These are phyloP conservation scores for Drosophila quadrilineata DNA, from an alignment of 1,140 invertebrate species.

Conservation along the genomic window DNA sequence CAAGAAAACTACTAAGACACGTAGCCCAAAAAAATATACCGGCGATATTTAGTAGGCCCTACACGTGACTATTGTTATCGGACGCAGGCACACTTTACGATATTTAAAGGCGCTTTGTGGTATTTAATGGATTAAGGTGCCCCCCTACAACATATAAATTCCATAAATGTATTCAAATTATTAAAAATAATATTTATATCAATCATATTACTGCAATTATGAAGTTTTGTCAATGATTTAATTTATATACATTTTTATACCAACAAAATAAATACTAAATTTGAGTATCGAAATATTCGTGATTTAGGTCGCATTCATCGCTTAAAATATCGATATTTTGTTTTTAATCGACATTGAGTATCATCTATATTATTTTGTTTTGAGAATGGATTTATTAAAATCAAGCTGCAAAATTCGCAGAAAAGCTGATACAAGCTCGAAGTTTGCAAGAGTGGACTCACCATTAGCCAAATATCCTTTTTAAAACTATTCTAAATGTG, in stretches of 20 bases:
- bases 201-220: no score
- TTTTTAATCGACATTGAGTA: no score
- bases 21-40: slow-evolving; percentile 69
- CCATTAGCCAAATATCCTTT: slow-evolving; percentile 70
- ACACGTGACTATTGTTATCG: slow-evolving; percentile 19
- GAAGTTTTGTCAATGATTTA: no score
- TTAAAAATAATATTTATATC: no score
- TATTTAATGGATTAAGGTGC: background rate
- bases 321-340: no score
- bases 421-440: slow-evolving; percentile 11
- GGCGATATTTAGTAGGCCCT: slow-evolving; percentile 41
- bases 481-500: slow-evolving; percentile 4
- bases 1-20: slow-evolving; percentile 52
- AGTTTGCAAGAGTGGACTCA: slow-evolving; percentile 45
- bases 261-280: no score
- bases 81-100: slow-evolving; percentile 2
- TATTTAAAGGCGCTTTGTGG: background rate
- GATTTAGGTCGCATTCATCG: no score
- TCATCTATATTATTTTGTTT: no score
- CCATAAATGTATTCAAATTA: no score
- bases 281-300: no score
- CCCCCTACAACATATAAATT: no score
- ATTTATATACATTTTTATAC: no score
- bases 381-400: slow-evolving; percentile 13
- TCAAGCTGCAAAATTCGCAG: slow-evolving; percentile 81